Conservation (phyloP, 2,888 invertebrate species). For the Drosophila hamatofila region DNA sequence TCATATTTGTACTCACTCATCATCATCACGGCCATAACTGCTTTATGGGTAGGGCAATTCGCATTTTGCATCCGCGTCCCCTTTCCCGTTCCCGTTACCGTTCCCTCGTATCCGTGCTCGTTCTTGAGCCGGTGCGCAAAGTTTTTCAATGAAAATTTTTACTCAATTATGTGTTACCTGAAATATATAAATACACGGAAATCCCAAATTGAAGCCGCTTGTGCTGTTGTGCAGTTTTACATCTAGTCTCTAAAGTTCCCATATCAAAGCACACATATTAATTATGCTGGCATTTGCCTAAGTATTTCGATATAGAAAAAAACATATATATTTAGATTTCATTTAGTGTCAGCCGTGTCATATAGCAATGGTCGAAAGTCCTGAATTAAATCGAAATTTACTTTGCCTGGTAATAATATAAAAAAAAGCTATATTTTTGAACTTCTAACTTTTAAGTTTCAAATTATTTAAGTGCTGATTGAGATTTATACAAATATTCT, state of each 20-base stretch:
- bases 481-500: background rate
- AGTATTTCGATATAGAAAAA: background rate
- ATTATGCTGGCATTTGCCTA: constrained; percentile 5
- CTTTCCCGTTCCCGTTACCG: background rate
- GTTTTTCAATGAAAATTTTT: constrained; percentile 65
- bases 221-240: constrained; percentile 5
- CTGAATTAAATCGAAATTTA: constrained; percentile 17
- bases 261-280: constrained; percentile 18
- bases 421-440: background rate
- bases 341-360: background rate
- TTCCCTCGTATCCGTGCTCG: background rate
- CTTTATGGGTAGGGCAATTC: constrained; percentile 60
- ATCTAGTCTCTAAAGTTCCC: background rate
- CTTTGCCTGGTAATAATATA: constrained; percentile 4
- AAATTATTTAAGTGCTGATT: background rate
- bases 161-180: constrained; percentile 57
- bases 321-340: background rate
- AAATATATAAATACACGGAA: constrained; percentile 48
- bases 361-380: background rate
- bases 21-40: constrained; percentile 58
- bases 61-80: constrained; percentile 23
- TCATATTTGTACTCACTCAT: constrained; percentile 55
- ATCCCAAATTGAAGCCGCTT: constrained; percentile 32
- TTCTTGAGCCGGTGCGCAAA: constrained; percentile 1
- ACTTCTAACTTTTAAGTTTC: background rate